Percentiles rank a stretch among this genome's conserved stretches.
Conservation (phyloP, 2,888 invertebrate species). For the Aleiodes testaceus region DNA sequence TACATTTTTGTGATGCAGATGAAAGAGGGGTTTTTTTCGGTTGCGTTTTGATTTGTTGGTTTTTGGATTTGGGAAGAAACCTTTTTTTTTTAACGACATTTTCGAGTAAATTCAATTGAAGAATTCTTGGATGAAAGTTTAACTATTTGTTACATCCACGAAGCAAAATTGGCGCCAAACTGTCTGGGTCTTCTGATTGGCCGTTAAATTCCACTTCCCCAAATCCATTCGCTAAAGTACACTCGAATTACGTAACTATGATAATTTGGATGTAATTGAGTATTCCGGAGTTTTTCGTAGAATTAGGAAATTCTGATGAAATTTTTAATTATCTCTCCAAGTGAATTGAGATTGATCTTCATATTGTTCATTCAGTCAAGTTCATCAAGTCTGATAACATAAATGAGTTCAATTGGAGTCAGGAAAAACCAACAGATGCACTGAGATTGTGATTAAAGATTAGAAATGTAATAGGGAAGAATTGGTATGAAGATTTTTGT, state of each 20-base stretch:
- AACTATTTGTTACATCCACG: slow-evolving; percentile 2
- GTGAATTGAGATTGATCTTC: neutral
- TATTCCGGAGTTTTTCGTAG: neutral
- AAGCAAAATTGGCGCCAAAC: slow-evolving; percentile 61
- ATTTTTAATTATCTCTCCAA: neutral
- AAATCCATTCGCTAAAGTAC: neutral
- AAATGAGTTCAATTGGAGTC: slow-evolving; percentile 1
- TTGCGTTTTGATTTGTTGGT: no score
- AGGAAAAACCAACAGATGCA: slow-evolving; percentile 21
- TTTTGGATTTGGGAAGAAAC: no score
- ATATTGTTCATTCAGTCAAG: slow-evolving; percentile 17
- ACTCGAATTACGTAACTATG: neutral
- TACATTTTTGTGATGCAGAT: no score
- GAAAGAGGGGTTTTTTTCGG: no score
- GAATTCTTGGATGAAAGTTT: neutral
- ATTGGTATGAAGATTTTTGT: slow-evolving; percentile 17
- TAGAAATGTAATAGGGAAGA: slow-evolving; percentile 6
- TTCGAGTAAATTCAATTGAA: no score
- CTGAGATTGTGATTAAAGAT: slow-evolving; percentile 21
- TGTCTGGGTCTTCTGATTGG: slow-evolving; percentile 61
- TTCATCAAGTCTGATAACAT: slow-evolving; percentile 10
- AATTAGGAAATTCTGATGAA: neutral
- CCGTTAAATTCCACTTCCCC: slow-evolving; percentile 49
- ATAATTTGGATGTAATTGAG: neutral
- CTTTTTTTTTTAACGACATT: no score